Evolutionary conservation across 2,113 vertebrate genomes (phyloP).

Genomic region (Mesitornis unicolor): DNA sequence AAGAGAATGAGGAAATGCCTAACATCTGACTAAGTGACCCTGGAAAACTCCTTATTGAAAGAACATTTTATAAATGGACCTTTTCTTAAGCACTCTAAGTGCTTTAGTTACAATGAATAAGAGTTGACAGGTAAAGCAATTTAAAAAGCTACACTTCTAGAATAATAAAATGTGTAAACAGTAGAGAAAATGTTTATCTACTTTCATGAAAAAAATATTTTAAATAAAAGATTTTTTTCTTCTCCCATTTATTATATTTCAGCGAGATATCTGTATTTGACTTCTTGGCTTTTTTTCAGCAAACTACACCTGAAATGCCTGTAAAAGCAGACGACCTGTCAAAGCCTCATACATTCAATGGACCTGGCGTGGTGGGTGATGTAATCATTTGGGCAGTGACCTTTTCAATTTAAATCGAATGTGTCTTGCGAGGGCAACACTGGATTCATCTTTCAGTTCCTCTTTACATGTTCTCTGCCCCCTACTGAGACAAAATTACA

Average conservation of each 20-base stretch:
- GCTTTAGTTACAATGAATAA: neutral
- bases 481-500: neutral
- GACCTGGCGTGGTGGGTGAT: neutral
- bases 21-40: neutral
- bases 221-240: neutral
- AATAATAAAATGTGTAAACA: neutral
- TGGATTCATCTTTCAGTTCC: neutral
- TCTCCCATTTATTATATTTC: neutral
- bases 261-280: neutral
- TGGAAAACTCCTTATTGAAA: neutral
- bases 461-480: neutral
- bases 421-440: neutral
- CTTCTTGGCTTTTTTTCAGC: neutral
- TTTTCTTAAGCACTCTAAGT: neutral
- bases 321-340: neutral
- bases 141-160: neutral
- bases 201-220: neutral
- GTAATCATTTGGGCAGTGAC: neutral
- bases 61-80: neutral
- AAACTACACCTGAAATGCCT: neutral
- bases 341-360: neutral
- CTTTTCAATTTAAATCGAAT: constrained; percentile 9
- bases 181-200: neutral
- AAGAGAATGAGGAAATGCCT: neutral
- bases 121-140: neutral